These are phyloP conservation scores for Zalophus californianus DNA, from an alignment of 2,797 vertebrate genomes.

Conservation along the genomic window DNA sequence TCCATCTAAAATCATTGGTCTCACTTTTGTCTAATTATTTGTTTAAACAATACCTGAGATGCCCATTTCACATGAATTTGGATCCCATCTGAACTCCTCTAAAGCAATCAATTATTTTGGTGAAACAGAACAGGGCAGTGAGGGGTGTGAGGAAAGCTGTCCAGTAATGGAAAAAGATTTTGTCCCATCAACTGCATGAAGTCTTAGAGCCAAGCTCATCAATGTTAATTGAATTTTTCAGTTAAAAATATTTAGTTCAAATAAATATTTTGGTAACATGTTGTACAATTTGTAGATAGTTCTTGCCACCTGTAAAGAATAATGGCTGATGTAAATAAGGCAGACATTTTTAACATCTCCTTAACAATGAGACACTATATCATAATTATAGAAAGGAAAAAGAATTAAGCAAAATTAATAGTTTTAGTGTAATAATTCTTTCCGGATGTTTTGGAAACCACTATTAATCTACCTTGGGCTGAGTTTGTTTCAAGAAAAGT, in stretches of 20 bases:
- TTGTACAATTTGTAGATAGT: not conserved
- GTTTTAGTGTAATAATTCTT: not conserved
- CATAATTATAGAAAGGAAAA: not conserved
- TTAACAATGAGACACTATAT: not conserved
- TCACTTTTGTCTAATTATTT: not conserved
- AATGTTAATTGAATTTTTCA: not conserved
- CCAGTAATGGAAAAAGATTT: not conserved
- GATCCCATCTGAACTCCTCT: not conserved
- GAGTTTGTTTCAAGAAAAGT: slow-evolving; percentile 30
- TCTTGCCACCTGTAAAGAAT: slow-evolving; percentile 24
- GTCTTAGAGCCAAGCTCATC: not conserved
- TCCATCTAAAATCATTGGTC: not conserved
- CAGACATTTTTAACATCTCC: not conserved
- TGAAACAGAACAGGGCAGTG: not conserved
- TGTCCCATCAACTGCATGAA: not conserved
- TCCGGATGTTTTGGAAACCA: slow-evolving; percentile 9
- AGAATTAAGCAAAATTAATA: slow-evolving; percentile 11
- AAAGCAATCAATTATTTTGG: not conserved
- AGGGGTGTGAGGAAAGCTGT: not conserved
- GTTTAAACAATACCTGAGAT: not conserved
- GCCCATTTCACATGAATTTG: not conserved
- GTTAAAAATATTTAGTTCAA: slow-evolving; percentile 38
- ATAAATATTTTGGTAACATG: slow-evolving; percentile 2
- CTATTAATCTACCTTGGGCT: not conserved
- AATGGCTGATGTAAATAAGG: not conserved